Evolutionary conservation across 2,888 invertebrate genomes (phyloP), one percentile per base, ranked within the genome.

Genomic region (Didymodactylos carnosus): DNA sequence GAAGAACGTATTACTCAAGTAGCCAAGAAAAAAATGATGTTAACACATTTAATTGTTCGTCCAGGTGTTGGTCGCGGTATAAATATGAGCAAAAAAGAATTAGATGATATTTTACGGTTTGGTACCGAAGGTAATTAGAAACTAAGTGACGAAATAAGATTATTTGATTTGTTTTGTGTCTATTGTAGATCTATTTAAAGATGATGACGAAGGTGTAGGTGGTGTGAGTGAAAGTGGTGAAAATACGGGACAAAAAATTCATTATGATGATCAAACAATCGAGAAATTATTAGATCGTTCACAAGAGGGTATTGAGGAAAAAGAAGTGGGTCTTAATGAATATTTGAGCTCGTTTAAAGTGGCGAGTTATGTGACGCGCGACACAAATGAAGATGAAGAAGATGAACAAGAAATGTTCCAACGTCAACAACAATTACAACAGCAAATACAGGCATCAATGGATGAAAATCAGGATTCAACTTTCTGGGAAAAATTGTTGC

Each of bases 1-100:
- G 98, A 98, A 83, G 98, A 98, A 83, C 87, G 97, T 78, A 97
- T 99, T 2, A 98, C 98, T 0, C 94, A 98, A 84, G 85, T 95
- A 19, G 98, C 98, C 13, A 99, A 99, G 83, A 89, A 95, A 78
- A 99, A 99, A 86, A 99, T 99, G 98, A 93, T 99, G 91, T 88
- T 99, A 81, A 98, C 97, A 70, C 95, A 95, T 85, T 88, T 97
- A 83, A 95, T 94, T 62, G 94, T 94, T 41, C 87, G 94, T 25
- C 94, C 94, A 0, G 94, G 94, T 49, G 91, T 94, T 91, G 91
- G 97, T 76, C 1, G 88, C 91, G 92, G 92, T 41, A 79, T 78
- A 14, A 80, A 85, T 70, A 97, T 99, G 86, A 93, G 95, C 43
- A 99, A 99, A 83, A 94, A 97, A 82, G 98, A 99, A 82, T 86